A percentile compares a stretch with the other conserved stretches of the same genome.
These are phyloP conservation scores for Corynorhinus townsendii DNA, from an alignment of 2,113 vertebrate genomes.

Conservation along the genomic window DNA sequence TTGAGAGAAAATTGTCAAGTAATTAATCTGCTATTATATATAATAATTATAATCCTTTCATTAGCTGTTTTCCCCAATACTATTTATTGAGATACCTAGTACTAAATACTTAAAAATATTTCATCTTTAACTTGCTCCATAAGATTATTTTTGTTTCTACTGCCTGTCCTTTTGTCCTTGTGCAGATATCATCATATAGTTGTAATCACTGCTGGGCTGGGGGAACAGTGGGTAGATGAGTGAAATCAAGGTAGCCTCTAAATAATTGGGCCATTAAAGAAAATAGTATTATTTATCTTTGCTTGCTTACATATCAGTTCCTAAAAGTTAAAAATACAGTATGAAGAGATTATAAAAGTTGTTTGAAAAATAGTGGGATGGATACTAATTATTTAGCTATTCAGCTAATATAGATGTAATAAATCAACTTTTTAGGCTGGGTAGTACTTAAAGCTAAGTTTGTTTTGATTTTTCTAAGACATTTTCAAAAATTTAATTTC, in stretches of 20 bases:
- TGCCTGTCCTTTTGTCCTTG: not conserved
- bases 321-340: not conserved
- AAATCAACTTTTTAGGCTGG: not conserved
- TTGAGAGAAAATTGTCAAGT: not conserved
- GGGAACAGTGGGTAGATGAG: not conserved
- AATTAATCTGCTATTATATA: not conserved
- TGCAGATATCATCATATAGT: not conserved
- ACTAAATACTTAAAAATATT: not conserved
- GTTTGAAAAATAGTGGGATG: not conserved
- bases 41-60: not conserved
- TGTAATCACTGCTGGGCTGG: not conserved
- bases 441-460: not conserved
- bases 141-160: not conserved
- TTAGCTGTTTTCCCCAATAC: not conserved
- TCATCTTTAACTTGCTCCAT: not conserved
- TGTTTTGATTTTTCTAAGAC: slow-evolving; percentile 13
- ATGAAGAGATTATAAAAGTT: not conserved
- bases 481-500: slow-evolving; percentile 31
- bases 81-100: not conserved
- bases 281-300: not conserved
- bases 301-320: not conserved
- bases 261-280: not conserved
- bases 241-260: not conserved
- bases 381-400: not conserved
- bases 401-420: slow-evolving; percentile 35